Evolutionary conservation across 2,113 vertebrate species (phyloP).

Genomic region (Thryonomys swinderianus): DNA sequence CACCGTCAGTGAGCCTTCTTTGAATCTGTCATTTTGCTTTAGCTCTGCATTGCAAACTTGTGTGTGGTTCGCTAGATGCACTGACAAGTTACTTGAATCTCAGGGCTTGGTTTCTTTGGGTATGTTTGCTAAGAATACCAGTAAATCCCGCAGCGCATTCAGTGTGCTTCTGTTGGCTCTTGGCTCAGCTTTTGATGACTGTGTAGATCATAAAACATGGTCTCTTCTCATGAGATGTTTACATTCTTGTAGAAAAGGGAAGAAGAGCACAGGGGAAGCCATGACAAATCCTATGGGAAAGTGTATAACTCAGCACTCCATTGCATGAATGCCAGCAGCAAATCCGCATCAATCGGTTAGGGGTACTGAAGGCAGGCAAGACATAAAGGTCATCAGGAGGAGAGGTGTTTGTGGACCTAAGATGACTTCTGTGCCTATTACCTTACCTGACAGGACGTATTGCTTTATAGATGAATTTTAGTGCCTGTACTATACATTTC

Average conservation of each 20-base stretch:
- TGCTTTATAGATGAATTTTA: slow-evolving; percentile 2
- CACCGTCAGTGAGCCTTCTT: background rate
- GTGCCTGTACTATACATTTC: background rate
- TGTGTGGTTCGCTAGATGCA: background rate
- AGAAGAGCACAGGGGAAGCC: background rate
- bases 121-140: background rate
- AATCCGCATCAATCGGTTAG: background rate
- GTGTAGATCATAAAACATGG: background rate
- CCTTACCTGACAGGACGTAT: background rate
- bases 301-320: background rate
- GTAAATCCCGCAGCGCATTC: background rate
- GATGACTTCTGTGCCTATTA: background rate
- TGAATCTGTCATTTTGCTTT: slow-evolving; percentile 2
- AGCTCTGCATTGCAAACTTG: background rate
- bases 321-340: background rate
- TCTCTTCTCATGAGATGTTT: background rate
- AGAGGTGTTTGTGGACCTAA: background rate
- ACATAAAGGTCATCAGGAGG: background rate
- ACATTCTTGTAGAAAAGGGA: background rate
- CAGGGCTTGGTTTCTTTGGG: background rate
- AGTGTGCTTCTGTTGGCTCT: background rate
- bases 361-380: background rate
- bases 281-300: background rate
- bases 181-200: background rate
- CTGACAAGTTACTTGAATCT: background rate